Evolutionary conservation across 2,113 vertebrate species (phyloP).

Genomic region (Microtus richardsoni): DNA sequence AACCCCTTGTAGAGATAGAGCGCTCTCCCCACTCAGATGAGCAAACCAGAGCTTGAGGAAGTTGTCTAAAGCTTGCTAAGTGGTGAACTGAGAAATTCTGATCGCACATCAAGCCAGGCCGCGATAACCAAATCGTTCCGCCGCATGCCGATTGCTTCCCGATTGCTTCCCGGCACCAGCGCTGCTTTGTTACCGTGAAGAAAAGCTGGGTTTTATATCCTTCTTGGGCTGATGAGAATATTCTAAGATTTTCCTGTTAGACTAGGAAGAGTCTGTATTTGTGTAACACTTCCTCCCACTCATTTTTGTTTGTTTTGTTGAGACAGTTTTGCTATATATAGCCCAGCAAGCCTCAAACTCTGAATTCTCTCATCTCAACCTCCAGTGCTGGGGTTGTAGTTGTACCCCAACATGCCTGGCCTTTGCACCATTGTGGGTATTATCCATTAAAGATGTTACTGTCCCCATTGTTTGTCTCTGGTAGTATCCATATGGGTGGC

Average conservation of each 20-base stretch:
- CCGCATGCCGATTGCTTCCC: accelerated
- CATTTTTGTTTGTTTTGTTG: background rate
- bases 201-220: background rate
- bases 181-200: background rate
- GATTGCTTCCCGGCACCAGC: background rate
- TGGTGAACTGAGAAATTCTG: background rate
- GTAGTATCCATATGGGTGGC: background rate
- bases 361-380: background rate
- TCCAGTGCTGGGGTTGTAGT: background rate
- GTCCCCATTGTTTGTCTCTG: background rate
- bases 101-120: background rate
- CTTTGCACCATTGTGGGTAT: background rate
- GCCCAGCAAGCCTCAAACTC: background rate
- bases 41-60: background rate
- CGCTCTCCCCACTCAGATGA: background rate
- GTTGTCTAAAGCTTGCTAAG: background rate
- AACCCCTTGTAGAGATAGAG: no score
- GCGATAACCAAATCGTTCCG: background rate
- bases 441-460: background rate
- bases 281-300: background rate
- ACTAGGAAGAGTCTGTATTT: background rate
- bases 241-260: background rate
- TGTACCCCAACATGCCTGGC: background rate
- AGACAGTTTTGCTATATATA: background rate
- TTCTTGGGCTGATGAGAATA: background rate